Percentiles rank a stretch among this genome's conserved stretches.
Conservation (phyloP, 2,113 vertebrate genomes). For the Speoplatyrhinus poulsoni region DNA sequence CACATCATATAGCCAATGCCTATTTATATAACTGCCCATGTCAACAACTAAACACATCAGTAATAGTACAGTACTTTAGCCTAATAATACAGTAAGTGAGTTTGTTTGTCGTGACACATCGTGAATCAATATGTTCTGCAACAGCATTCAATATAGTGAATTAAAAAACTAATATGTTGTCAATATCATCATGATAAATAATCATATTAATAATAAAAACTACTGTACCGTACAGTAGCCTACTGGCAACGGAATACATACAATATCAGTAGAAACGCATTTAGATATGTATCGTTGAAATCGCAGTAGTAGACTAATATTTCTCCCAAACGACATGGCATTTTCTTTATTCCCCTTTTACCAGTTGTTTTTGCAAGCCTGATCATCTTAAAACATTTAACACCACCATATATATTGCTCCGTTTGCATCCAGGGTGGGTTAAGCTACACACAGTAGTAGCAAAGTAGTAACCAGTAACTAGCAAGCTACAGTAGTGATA, state of each 20-base stretch:
- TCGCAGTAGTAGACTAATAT: too few relatives aligned
- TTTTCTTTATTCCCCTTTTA: too few relatives aligned
- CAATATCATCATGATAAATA: too few relatives aligned
- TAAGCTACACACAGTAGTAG: constrained; percentile 51
- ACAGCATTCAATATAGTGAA: background rate
- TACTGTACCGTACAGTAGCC: too few relatives aligned
- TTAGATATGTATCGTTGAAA: too few relatives aligned
- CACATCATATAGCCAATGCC: background rate
- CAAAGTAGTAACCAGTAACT: constrained; percentile 8
- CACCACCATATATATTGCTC: background rate
- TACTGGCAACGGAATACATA: too few relatives aligned
- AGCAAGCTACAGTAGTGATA: constrained; percentile 50
- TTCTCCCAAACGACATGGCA: too few relatives aligned
- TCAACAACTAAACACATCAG: background rate
- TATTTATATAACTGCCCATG: background rate
- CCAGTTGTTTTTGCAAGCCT: too few relatives aligned
- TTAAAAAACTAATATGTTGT: too few relatives aligned
- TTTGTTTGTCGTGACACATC: background rate
- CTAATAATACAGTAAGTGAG: background rate
- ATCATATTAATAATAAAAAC: too few relatives aligned
- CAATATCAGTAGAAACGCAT: too few relatives aligned
- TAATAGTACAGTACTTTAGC: background rate
- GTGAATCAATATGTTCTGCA: constrained; percentile 4
- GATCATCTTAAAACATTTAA: too few relatives aligned
- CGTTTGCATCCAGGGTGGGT: background rate